Percentiles rank a stretch among this genome's conserved stretches.
phyloP scores from a whole-genome alignment of 2,888 invertebrate species.

The Geophilus truncorum region DNA sequence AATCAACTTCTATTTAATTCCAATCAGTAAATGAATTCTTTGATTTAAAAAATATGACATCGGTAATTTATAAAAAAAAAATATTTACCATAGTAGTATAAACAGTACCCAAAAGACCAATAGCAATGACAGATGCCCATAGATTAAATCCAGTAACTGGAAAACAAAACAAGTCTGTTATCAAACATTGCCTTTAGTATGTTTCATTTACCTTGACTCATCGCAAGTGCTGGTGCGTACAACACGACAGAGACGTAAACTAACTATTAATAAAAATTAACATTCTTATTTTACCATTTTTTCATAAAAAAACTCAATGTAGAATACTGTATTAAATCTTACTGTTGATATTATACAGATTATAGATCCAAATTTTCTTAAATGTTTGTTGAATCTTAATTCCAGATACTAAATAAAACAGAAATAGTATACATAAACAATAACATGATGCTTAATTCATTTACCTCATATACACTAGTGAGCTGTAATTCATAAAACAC shows the following conservation, averaged over 20 bases:
- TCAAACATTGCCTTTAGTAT: background rate
- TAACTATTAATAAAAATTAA: slow-evolving; percentile 30
- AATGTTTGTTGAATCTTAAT: slow-evolving; percentile 28
- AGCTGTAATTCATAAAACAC: slow-evolving; percentile 28
- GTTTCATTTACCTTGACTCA: slow-evolving; percentile 31
- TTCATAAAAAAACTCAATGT: background rate
- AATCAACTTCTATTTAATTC: too few species aligned
- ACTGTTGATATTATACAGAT: slow-evolving; percentile 32
- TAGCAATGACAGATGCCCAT: slow-evolving; percentile 48
- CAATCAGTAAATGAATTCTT: background rate
- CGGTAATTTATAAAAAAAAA: background rate
- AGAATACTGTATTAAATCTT: background rate
- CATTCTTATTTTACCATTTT: background rate
- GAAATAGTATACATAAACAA: too few species aligned
- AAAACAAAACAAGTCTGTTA: slow-evolving; percentile 25
- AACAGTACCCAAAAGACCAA: slow-evolving; percentile 48
- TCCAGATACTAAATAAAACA: slow-evolving; percentile 34
- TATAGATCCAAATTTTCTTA: slow-evolving; percentile 32
- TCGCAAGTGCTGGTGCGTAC: slow-evolving; percentile 37
- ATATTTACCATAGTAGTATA: slow-evolving; percentile 49
- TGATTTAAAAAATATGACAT: too few species aligned
- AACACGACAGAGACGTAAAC: slow-evolving; percentile 35
- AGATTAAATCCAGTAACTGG: slow-evolving; percentile 49
- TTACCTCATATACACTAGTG: slow-evolving; percentile 30
- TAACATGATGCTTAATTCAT: too few species aligned